Evolutionary conservation across 2,113 vertebrate species (phyloP).

Genomic region (Hoplias malabaricus): DNA sequence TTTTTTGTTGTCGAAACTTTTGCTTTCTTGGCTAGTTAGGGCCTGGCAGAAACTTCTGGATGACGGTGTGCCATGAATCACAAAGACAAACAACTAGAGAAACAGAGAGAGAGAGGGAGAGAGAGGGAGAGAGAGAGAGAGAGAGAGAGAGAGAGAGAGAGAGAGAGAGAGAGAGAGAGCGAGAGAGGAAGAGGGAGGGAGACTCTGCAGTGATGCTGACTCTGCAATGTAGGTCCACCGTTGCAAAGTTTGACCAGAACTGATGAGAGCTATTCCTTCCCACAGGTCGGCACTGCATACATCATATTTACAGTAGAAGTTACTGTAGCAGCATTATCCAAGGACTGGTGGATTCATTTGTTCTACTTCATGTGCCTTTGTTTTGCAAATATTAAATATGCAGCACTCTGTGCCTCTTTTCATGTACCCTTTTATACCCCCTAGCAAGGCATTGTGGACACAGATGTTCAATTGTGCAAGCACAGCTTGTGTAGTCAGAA

Average conservation of each 20-base stretch:
- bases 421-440: background rate
- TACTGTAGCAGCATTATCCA: background rate
- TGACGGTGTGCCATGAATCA: conserved; percentile 27
- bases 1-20: background rate
- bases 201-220: background rate
- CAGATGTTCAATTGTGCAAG: too few species aligned
- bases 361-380: background rate
- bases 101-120: background rate
- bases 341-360: background rate
- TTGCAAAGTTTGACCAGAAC: conserved; percentile 9
- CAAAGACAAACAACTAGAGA: conserved; percentile 27
- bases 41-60: background rate
- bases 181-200: background rate
- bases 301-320: background rate
- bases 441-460: too few species aligned
- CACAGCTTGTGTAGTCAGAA: too few species aligned
- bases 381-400: background rate
- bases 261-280: background rate
- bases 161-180: background rate
- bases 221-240: background rate
- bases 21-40: conserved; percentile 14
- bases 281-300: background rate
- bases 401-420: background rate
- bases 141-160: background rate
- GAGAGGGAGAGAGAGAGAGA: background rate